Evolutionary conservation across 1,140 invertebrate species (phyloP).

Genomic region (Eriosoma lanigerum): DNA sequence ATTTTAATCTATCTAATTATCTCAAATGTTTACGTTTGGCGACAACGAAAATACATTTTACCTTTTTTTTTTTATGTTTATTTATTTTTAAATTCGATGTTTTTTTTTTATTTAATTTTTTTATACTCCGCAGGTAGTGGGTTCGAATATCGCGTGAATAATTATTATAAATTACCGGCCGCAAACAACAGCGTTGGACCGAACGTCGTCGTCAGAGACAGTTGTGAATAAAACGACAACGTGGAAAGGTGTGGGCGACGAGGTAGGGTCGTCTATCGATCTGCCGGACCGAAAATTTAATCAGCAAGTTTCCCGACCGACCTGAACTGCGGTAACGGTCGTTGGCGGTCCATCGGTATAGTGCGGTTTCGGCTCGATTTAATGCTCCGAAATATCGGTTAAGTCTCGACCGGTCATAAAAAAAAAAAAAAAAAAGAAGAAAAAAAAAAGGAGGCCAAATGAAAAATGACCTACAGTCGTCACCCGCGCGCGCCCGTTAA

Average conservation of each 20-base stretch:
- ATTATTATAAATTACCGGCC: too few relatives aligned
- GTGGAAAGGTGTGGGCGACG: neutral
- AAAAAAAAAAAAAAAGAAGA: too few relatives aligned
- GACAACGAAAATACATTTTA: too few relatives aligned
- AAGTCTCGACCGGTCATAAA: conserved; percentile 42
- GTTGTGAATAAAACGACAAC: neutral
- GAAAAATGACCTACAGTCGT: conserved; percentile 46
- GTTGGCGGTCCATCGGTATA: conserved; percentile 9
- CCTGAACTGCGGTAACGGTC: neutral
- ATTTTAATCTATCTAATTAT: too few relatives aligned
- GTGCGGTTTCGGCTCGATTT: conserved; percentile 24
- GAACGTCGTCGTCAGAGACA: neutral
- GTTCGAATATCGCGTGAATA: too few relatives aligned
- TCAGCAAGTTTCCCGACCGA: conserved; percentile 26
- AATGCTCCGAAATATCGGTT: conserved; percentile 50
- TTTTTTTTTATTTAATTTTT: too few relatives aligned
- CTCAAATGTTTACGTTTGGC: too few relatives aligned
- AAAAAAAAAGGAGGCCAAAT: conserved; percentile 37
- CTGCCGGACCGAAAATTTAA: conserved; percentile 41
- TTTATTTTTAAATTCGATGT: too few relatives aligned
- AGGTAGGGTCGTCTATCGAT: conserved; percentile 10
- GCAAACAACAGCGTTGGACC: too few relatives aligned
- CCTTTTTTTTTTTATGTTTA: too few relatives aligned
- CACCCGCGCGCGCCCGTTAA: conserved; percentile 14
- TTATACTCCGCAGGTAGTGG: too few relatives aligned